Conservation (phyloP, 1,140 invertebrate species). For the Pseudomyrmex pallidus region DNA sequence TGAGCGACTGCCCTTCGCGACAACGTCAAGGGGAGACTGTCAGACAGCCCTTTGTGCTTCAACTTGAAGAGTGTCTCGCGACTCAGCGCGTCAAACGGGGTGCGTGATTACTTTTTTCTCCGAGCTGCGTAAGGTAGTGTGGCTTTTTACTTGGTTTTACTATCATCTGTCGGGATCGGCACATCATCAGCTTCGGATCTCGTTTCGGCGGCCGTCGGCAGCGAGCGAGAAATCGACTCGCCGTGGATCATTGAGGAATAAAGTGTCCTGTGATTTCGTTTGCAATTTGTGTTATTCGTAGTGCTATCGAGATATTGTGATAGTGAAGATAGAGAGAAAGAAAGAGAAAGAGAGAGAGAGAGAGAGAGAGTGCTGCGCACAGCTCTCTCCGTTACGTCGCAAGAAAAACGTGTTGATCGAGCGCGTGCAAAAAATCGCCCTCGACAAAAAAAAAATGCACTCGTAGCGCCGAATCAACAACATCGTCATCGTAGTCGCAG, state of each 20-base stretch:
- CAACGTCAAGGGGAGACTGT: conserved; percentile 17
- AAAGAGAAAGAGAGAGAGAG: too few species aligned
- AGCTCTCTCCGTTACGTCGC: not conserved
- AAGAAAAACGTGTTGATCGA: conserved; percentile 14
- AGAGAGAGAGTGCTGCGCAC: not conserved
- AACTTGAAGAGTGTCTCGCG: conserved; percentile 33
- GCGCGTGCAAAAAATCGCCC: conserved; percentile 16
- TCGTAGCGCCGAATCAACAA: conserved; percentile 73
- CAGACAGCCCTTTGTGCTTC: conserved; percentile 38
- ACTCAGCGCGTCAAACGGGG: conserved; percentile 5
- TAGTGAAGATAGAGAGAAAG: not conserved
- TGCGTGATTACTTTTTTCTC: conserved; percentile 17
- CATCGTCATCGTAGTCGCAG: conserved; percentile 69
- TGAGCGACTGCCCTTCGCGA: conserved; percentile 27
- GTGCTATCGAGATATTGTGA: not conserved
- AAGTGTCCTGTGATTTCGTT: conserved; percentile 13
- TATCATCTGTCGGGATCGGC: not conserved
- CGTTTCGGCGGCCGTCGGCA: not conserved
- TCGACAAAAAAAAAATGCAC: conserved; percentile 64
- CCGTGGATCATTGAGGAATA: not conserved
- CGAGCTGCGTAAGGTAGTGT: conserved; percentile 1
- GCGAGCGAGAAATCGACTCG: not conserved
- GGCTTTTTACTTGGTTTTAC: not conserved
- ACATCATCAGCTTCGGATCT: not conserved
- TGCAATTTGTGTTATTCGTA: not conserved